These are phyloP conservation scores for Agapetus fuscipes DNA, from an alignment of 2,888 invertebrate species.

Conservation along the genomic window DNA sequence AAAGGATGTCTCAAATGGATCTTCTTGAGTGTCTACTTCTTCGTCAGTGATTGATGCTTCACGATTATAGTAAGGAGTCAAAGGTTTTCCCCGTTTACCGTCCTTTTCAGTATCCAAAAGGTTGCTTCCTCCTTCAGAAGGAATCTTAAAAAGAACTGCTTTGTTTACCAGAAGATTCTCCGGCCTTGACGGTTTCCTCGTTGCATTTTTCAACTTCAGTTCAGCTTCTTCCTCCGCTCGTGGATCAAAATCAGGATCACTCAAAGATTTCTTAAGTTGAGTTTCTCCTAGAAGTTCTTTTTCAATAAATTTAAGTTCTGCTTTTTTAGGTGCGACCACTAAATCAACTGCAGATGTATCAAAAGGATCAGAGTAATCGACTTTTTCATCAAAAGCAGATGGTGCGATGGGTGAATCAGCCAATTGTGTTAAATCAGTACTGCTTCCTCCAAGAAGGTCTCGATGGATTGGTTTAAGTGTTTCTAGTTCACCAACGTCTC, in stretches of 20 bases:
- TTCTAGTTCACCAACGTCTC: constrained; percentile 37
- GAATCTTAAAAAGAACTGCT: constrained; percentile 46
- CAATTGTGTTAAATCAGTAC: constrained; percentile 61
- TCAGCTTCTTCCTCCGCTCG: constrained; percentile 48
- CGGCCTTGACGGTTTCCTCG: constrained; percentile 54
- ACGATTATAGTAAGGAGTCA: constrained; percentile 72
- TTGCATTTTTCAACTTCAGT: constrained; percentile 26
- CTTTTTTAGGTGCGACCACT: constrained; percentile 63
- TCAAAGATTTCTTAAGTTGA: constrained; percentile 35
- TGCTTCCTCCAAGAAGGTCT: constrained; percentile 68
- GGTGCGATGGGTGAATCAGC: constrained; percentile 61
- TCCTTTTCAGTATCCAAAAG: constrained; percentile 47
- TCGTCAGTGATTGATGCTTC: constrained; percentile 49
- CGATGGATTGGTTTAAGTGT: constrained; percentile 38
- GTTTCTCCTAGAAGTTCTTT: constrained; percentile 58
- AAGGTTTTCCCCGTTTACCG: constrained; percentile 55
- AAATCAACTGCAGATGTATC: constrained; percentile 71
- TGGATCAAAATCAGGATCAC: constrained; percentile 78
- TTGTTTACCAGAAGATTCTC: constrained; percentile 46
- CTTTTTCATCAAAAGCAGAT: constrained; percentile 38
- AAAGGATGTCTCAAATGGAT: constrained; percentile 60
- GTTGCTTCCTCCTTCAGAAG: constrained; percentile 34
- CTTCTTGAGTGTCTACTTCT: constrained; percentile 42
- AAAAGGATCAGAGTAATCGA: constrained; percentile 70
- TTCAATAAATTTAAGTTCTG: constrained; percentile 70